Base-by-base conservation (phyloP, 2,113 vertebrate species). In the Scomber colias region DNA sequence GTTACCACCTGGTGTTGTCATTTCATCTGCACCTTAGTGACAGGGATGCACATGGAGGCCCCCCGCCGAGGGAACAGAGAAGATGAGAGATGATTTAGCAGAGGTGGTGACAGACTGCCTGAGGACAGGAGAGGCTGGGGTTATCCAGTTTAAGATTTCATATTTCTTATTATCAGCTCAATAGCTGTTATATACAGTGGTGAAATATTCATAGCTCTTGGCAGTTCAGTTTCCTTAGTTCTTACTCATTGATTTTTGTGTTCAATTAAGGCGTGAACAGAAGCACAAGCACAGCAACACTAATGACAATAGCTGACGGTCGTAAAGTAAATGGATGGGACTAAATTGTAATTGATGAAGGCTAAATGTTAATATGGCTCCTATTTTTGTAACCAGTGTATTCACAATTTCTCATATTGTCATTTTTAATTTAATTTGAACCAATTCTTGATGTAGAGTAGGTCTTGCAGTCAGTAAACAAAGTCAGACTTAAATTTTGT, bases 1-100 rank as follows among this genome's bases (percentile, higher is more conserved):
- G 86, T 81, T 82, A 19, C 81, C 86, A 63, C 83, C 87, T 71
- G 46, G 51, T 61, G 60, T 59, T 87, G 88, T 85, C 45, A 63
- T 92, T 88, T 90, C 75, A 81, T 92, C 82, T 81, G 62, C 67
- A 79, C 80, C 83, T 74, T 14, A 76, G 87, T 59, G 59, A 72
- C 63, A 19, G 67, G 30, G 62, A 24, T 68, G 79, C 72, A 63
- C 70, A 65, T 19, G 62, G 65, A 77, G 80, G 53, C 55, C 68
- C 46, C 75, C 62, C 3, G 11, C 75, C 54, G 79, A 70, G 70
- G 35, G 46, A 82, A 55, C 63, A 73, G 19, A 35, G 51, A 77
- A 53, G 76, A 87, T 77, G 3, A 81, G 75, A 65, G 73, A 75
- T 66, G 60, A 83, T 75, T 87, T 73, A 55, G 57, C 74, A 13